Evolutionary conservation across 2,113 vertebrate genomes (phyloP), one percentile per base, ranked within the genome.

Genomic region (Mormyrus lacerda): DNA sequence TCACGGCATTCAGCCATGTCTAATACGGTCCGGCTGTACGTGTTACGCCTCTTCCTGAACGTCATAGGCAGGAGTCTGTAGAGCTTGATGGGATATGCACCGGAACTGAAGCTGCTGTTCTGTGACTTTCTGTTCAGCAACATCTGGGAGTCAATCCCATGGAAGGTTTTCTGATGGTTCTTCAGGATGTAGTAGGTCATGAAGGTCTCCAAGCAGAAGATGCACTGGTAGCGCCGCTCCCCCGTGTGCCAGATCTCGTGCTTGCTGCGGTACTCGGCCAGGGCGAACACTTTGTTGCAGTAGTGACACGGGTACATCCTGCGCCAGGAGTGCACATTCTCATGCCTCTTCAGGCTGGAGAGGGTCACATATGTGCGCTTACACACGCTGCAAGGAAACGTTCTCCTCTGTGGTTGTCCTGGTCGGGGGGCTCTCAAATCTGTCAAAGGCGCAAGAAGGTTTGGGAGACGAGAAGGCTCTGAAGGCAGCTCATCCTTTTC

Each of bases 221-320:
- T 99, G 92, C 98, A 99, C 94, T 99, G 98, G 90, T 99, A 99
- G 0, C 98, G 96, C 5, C 98, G 96, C 90, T 99, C 98, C 8
- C 98, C 98, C 0, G 98, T 99, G 92, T 99, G 98, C 98, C 98
- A 99, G 90, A 99, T 97, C 93, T 99, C 98, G 3, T 99, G 98
- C 17, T 99, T 98, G 45, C 98, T 99, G 47, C 98, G 97, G 90
- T 99, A 99, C 92, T 99, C 98, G 0, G 98, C 98, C 92, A 99
- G 91, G 0, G 98, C 98, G 24, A 99, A 99, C 0, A 99, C 98
- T 92, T 99, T 99, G 94, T 97, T 99, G 94, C 98, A 99, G 90
- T 99, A 99, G 93, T 99, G 98, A 89, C 98, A 99, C 0, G 98
- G 98, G 65, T 99, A 99, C 0, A 98, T 98, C 93, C 97, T 97